Evolutionary conservation across 2,113 vertebrate genomes (phyloP), one percentile per base, ranked within the genome.

Genomic region (Macaca mulatta): DNA sequence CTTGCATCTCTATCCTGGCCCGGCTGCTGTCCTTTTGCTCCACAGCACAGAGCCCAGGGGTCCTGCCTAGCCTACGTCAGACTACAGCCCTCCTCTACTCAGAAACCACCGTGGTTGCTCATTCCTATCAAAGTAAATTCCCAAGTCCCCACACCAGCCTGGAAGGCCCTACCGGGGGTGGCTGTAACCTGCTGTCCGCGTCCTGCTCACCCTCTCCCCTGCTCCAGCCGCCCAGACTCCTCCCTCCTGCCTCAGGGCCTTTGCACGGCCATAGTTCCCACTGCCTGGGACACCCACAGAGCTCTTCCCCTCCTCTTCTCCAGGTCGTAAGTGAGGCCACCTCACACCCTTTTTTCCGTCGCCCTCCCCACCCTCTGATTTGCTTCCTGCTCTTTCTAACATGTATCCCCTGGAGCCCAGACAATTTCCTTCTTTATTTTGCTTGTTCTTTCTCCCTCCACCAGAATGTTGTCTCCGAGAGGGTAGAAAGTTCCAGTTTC

Each of bases 21-120:
- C 43, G 3, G 77, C n/a, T 18, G 10, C 18, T 30, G 48, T 22
- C 38, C 80, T 27, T 17, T 8, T 13, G 48, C 23, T 13, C 23
- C 6, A 1, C 13, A 2, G 55, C 43, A 20, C 14, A 6, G 52
- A 1, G 3, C 6, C 61, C 5, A 0, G 52, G 75, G 43, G 13
- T n/a, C 20, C 87, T 4, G 25, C 8, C 32, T 2, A 17, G 3
- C 6, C 57, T 8, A 32, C 6, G 3, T 30, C 32, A 43, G 64
- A 5, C 27, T 16, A 1, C 1, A 6, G 32, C 1, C 1, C 48
- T 0, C 9, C 23, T 30, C 61, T 57, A 32, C 75, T 90, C 57
- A 75, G 20, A 30, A 84, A 11, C 35, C 18, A 8, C 45, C 2
- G 3, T 0, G 1, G 45, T 13, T 38, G 22, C 48, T 78, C 10